phyloP scores from a whole-genome alignment of 2,113 vertebrate genomes.

The Neolamprologus kungweensis region DNA sequence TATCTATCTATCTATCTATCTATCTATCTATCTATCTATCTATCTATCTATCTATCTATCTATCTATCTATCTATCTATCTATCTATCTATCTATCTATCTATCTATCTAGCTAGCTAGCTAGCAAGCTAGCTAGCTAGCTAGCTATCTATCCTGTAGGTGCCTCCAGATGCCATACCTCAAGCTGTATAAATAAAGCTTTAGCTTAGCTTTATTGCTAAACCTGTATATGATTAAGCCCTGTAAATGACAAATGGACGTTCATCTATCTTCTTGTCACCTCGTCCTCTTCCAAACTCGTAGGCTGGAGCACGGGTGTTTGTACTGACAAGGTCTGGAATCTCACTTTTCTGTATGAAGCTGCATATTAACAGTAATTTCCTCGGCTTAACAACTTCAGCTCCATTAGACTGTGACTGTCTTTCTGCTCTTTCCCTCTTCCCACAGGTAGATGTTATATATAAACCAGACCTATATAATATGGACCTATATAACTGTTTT shows the following conservation, averaged over 20 bases:
- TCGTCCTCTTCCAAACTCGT: background rate
- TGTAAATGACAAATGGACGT: background rate
- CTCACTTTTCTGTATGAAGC: background rate
- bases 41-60: background rate
- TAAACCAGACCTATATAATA: background rate
- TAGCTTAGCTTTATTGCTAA: background rate
- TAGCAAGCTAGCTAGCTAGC: too few relatives aligned
- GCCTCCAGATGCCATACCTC: background rate
- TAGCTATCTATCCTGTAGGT: background rate
- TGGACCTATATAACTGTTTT: background rate
- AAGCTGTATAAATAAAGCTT: background rate
- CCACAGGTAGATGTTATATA: background rate
- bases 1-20: background rate
- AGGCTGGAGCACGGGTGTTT: background rate
- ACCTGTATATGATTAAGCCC: background rate
- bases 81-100: background rate
- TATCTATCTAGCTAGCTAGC: background rate
- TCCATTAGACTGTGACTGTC: background rate
- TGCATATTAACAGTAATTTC: background rate
- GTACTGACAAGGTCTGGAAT: background rate
- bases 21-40: background rate
- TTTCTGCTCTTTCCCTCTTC: background rate
- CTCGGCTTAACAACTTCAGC: background rate
- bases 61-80: accelerated
- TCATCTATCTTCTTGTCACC: background rate